phyloP scores from a whole-genome alignment of 1,140 invertebrate species.

The Lasaia peninsularis region DNA sequence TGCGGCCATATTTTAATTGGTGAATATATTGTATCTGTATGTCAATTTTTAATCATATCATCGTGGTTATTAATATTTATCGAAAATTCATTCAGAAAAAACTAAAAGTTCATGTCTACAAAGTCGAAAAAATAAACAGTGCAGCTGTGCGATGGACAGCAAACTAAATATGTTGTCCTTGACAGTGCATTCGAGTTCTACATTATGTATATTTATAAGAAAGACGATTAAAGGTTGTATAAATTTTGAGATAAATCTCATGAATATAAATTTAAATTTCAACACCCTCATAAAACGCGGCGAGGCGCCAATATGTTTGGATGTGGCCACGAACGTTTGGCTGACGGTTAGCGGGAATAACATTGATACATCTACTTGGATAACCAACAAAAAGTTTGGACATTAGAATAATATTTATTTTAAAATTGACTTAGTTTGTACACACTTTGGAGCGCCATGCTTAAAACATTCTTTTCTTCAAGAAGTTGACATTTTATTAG shows the following conservation, averaged over 20 bases:
- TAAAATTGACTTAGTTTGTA: no score
- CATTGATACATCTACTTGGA: not conserved
- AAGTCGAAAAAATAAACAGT: not conserved
- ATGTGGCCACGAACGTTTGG: not conserved
- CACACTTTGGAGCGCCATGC: no score
- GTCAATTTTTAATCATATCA: no score
- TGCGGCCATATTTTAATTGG: no score
- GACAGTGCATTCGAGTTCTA: not conserved
- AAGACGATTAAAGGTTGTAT: not conserved
- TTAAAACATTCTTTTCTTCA: no score
- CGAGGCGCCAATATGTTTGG: not conserved
- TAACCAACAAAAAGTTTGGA: not conserved
- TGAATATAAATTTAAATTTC: conserved; percentile 16
- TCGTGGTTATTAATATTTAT: no score
- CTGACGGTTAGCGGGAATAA: not conserved
- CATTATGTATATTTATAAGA: not conserved
- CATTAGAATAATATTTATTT: no score
- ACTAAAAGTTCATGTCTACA: not conserved
- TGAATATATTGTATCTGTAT: no score
- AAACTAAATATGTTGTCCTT: not conserved
- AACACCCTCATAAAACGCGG: conserved; percentile 12
- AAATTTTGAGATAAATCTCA: conserved; percentile 8
- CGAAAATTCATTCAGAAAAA: no score
- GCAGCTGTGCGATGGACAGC: not conserved
- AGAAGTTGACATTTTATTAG: no score